These are phyloP conservation scores for Drosophila hydei DNA, from an alignment of 1,140 invertebrate species.

Conservation along the genomic window DNA sequence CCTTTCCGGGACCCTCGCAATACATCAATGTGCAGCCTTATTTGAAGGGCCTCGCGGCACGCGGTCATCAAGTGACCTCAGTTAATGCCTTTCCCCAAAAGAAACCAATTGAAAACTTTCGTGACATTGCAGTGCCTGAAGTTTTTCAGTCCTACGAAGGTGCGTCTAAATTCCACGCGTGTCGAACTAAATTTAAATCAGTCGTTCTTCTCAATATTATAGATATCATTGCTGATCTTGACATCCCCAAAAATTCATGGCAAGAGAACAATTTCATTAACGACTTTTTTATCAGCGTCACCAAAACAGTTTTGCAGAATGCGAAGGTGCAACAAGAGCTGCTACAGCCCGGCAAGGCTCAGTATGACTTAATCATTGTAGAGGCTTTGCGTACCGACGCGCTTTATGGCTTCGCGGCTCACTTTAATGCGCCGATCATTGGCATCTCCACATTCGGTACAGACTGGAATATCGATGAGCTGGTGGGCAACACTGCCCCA, in stretches of 20 bases:
- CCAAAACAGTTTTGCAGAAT: constrained; percentile 47
- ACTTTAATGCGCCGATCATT: constrained; percentile 78
- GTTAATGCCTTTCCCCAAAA: constrained; percentile 87
- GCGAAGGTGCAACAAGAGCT: constrained; percentile 52
- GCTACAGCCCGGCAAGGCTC: constrained; percentile 42
- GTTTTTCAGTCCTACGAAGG: constrained; percentile 58
- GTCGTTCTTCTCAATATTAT: neutral
- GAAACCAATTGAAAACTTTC: constrained; percentile 64
- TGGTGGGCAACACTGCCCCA: constrained; percentile 81
- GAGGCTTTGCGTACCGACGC: constrained; percentile 64
- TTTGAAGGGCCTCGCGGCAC: constrained; percentile 87
- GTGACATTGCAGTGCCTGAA: constrained; percentile 56
- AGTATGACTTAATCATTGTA: constrained; percentile 67
- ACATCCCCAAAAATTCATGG: constrained; percentile 24
- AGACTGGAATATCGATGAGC: constrained; percentile 64
- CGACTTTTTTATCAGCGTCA: constrained; percentile 46
- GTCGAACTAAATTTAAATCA: neutral
- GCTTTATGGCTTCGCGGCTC: constrained; percentile 63
- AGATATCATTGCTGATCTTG: constrained; percentile 41
- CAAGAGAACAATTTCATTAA: constrained; percentile 58
- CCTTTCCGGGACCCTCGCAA: constrained; percentile 71
- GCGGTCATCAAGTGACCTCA: constrained; percentile 89
- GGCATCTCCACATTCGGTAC: constrained; percentile 76
- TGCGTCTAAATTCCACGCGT: constrained; percentile 1
- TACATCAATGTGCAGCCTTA: constrained; percentile 84